These are phyloP conservation scores for Eumacrocentrus americanus DNA, from an alignment of 2,888 invertebrate species.

Conservation along the genomic window DNA sequence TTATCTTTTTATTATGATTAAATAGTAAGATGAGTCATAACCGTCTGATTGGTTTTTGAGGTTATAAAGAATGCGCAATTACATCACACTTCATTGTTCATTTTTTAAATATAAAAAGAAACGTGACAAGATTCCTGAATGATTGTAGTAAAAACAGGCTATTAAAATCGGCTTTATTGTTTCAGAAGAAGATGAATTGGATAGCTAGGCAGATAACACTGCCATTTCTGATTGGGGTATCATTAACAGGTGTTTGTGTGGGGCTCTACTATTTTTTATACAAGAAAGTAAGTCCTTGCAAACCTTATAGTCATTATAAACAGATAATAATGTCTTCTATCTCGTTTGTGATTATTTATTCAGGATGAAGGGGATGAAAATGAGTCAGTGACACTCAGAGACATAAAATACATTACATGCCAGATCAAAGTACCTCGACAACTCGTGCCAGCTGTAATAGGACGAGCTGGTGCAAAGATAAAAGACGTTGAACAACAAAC, in stretches of 20 bases:
- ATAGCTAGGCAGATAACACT: slow-evolving; percentile 49
- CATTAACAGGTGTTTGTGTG: slow-evolving; percentile 73
- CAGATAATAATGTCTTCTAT: slow-evolving; percentile 4
- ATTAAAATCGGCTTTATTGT: no score
- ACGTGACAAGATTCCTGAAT: background rate
- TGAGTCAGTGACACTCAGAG: slow-evolving; percentile 24
- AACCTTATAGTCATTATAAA: background rate
- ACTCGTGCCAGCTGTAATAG: slow-evolving; percentile 72
- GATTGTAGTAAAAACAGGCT: slow-evolving; percentile 10
- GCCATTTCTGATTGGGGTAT: slow-evolving; percentile 70
- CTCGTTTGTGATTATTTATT: background rate
- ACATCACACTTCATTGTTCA: slow-evolving; percentile 6
- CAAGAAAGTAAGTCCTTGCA: slow-evolving; percentile 64
- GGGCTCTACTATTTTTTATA: slow-evolving; percentile 73
- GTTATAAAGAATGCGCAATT: slow-evolving; percentile 14
- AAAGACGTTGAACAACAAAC: slow-evolving; percentile 77
- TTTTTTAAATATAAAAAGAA: background rate
- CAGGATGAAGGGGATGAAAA: slow-evolving; percentile 61
- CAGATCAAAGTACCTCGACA: slow-evolving; percentile 70
- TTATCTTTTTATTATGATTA: no score
- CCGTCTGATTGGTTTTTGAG: slow-evolving; percentile 3
- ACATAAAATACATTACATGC: slow-evolving; percentile 41
- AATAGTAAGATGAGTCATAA: background rate
- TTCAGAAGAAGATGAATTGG: slow-evolving; percentile 41
- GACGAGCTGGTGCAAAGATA: slow-evolving; percentile 78